Evolutionary conservation across 2,113 vertebrate genomes (phyloP).

Genomic region (Terrapene triunguis): DNA sequence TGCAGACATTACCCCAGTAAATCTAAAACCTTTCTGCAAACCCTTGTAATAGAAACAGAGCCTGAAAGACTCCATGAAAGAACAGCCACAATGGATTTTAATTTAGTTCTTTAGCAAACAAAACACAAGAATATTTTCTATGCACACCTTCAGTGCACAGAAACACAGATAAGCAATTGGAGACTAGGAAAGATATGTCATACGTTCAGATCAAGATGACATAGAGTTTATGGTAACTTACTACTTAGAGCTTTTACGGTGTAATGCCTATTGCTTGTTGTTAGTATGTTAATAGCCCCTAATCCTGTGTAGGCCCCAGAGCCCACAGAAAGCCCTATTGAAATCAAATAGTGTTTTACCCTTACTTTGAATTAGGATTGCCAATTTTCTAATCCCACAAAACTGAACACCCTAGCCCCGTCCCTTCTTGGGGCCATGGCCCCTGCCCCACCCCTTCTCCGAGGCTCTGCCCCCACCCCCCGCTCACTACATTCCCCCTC

Average conservation of each 20-base stretch:
- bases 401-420: too few species aligned
- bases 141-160: not conserved
- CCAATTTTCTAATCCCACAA: too few species aligned
- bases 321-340: not conserved
- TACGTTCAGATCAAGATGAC: not conserved
- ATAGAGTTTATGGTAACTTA: not conserved
- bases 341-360: not conserved
- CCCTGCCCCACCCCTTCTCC: too few species aligned
- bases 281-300: not conserved
- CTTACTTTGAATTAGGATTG: not conserved
- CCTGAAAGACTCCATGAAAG: not conserved
- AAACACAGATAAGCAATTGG: not conserved
- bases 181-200: not conserved
- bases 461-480: too few species aligned
- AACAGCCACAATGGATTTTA: constrained; percentile 37
- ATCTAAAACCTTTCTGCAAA: constrained; percentile 34
- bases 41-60: not conserved
- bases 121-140: not conserved
- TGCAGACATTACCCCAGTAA: constrained; percentile 43
- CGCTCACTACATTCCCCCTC: too few species aligned
- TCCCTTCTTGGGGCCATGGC: too few species aligned
- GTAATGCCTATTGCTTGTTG: not conserved
- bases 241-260: not conserved
- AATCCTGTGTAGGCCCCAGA: not conserved
- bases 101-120: constrained; percentile 43